Percentiles rank a stretch among this genome's conserved stretches.
phyloP scores from a whole-genome alignment of 1,140 invertebrate species.

The Pseudomyrmex dendroicus region DNA sequence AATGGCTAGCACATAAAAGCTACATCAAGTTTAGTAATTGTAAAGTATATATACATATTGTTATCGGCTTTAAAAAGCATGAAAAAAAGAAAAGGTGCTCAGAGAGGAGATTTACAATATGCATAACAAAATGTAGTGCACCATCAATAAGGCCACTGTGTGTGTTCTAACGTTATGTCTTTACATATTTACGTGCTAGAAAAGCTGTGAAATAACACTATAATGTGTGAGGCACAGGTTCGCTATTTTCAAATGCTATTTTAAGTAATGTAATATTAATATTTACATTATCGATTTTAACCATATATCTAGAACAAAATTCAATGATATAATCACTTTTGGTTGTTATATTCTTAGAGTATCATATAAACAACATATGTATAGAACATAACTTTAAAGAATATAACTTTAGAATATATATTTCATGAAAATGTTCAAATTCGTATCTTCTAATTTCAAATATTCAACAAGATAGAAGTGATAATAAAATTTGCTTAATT shows the following conservation, averaged over 20 bases:
- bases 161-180: slow-evolving; percentile 25
- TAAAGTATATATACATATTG: background rate
- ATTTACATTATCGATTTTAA: slow-evolving; percentile 11
- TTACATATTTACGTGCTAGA: slow-evolving; percentile 32
- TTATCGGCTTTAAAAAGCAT: background rate
- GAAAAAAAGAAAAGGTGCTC: background rate
- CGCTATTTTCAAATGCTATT: background rate
- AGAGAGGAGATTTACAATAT: background rate
- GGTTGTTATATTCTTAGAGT: too few species aligned
- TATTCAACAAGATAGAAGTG: slow-evolving; percentile 3
- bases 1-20: too few species aligned
- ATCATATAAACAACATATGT: too few species aligned
- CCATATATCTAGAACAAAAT: too few species aligned
- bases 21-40: background rate
- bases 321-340: too few species aligned
- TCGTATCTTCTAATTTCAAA: background rate
- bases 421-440: background rate
- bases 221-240: background rate
- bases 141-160: background rate
- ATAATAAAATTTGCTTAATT: slow-evolving; percentile 50
- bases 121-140: background rate
- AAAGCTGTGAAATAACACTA: background rate
- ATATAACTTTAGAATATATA: too few species aligned
- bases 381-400: too few species aligned
- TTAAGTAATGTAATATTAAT: slow-evolving; percentile 25